A percentile compares a stretch with the other conserved stretches of the same genome.
phyloP scores from a whole-genome alignment of 2,797 vertebrate genomes.

The Phrynocephalus vlangalii region DNA sequence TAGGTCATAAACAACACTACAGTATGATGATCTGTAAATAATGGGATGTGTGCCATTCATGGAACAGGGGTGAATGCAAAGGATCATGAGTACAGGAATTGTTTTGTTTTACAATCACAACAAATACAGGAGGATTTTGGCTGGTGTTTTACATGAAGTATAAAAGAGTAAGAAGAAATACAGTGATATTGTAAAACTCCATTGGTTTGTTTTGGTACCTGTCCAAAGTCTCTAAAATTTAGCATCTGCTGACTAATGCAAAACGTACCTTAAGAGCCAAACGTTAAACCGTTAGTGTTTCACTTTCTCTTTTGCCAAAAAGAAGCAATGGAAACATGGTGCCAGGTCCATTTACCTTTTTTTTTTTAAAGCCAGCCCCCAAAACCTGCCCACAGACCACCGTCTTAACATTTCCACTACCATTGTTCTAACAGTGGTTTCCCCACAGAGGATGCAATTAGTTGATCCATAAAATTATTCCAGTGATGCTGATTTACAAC shows the following conservation, averaged over 20 bases:
- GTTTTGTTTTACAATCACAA: constrained; percentile 43
- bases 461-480: not conserved
- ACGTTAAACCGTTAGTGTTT: constrained; percentile 5
- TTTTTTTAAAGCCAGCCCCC: not conserved
- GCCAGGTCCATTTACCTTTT: not conserved
- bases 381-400: not conserved
- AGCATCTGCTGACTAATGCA: not conserved
- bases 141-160: constrained; percentile 49
- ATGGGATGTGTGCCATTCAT: constrained; percentile 65
- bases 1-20: constrained; percentile 53
- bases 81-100: constrained; percentile 63
- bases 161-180: constrained; percentile 47
- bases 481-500: not conserved
- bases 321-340: not conserved
- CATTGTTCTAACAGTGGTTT: not conserved
- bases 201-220: constrained; percentile 26
- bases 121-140: constrained; percentile 50
- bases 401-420: not conserved
- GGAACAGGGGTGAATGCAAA: constrained; percentile 61
- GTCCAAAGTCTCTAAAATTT: not conserved
- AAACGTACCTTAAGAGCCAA: not conserved
- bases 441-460: not conserved
- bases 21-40: constrained; percentile 72
- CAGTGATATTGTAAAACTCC: constrained; percentile 5
- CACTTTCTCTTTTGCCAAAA: not conserved